A percentile compares a stretch with the other conserved stretches of the same genome.
phyloP scores from a whole-genome alignment of 2,797 vertebrate species.

The Nyctibius grandis region DNA sequence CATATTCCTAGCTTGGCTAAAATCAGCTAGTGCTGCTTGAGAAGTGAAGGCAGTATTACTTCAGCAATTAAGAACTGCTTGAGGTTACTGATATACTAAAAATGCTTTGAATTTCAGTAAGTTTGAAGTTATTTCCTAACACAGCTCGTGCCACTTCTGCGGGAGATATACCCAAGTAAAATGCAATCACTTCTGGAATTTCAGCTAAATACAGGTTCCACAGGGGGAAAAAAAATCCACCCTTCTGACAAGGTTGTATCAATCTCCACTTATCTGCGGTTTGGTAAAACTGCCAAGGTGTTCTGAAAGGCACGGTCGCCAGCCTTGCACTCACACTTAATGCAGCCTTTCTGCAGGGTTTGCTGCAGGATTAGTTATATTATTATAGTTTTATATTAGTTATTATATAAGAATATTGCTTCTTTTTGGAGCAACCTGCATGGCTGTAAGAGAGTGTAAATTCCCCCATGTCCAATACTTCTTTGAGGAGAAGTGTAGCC shows the following conservation, averaged over 20 bases:
- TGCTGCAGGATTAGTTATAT: background rate
- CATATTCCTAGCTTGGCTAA: background rate
- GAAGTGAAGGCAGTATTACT: background rate
- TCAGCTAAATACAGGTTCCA: background rate
- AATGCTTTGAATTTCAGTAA: background rate
- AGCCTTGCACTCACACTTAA: background rate
- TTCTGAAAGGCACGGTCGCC: background rate
- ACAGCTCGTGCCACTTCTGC: background rate
- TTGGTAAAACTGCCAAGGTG: background rate
- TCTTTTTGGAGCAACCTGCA: background rate
- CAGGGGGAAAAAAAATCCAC: rapidly evolving
- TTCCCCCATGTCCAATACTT: background rate
- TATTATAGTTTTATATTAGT: background rate
- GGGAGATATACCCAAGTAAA: background rate
- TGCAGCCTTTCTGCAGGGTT: background rate
- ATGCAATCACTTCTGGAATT: background rate
- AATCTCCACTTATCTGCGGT: background rate
- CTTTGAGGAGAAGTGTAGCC: background rate
- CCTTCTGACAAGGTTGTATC: background rate
- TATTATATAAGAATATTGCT: background rate
- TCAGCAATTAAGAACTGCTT: background rate
- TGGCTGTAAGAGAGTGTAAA: background rate
- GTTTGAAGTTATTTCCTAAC: background rate
- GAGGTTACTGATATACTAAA: background rate
- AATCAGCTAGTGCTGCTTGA: background rate